These are phyloP conservation scores for Albula glossodonta DNA, from an alignment of 2,113 vertebrate species.

Conservation along the genomic window DNA sequence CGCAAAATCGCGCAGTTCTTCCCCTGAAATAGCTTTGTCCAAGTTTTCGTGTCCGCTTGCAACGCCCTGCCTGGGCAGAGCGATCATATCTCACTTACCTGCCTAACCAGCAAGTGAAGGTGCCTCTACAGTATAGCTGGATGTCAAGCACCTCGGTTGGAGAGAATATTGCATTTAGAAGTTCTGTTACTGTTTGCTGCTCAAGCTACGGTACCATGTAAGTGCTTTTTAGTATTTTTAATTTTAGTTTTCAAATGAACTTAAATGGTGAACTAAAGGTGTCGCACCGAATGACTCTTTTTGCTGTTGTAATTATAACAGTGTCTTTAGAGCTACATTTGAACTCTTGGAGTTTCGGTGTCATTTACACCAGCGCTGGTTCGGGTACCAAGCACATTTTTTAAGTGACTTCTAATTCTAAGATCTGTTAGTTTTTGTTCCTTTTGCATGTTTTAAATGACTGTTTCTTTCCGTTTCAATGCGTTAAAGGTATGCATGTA, in stretches of 20 bases:
- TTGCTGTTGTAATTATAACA: too few relatives aligned
- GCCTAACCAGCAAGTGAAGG: not conserved
- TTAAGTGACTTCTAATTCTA: too few relatives aligned
- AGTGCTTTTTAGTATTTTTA: not conserved
- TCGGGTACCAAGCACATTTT: too few relatives aligned
- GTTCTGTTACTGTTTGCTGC: not conserved
- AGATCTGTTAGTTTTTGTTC: too few relatives aligned
- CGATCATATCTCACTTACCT: not conserved
- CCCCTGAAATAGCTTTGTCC: not conserved
- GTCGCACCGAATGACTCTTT: too few relatives aligned
- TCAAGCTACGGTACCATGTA: not conserved
- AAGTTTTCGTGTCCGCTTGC: not conserved
- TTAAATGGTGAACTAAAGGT: too few relatives aligned
- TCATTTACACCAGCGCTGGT: too few relatives aligned
- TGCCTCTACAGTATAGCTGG: not conserved
- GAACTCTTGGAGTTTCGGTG: too few relatives aligned
- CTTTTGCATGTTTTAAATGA: too few relatives aligned
- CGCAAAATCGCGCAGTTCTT: not conserved
- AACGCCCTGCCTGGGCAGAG: slow-evolving; percentile 6
- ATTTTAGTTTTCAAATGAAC: not conserved
- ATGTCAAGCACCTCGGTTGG: not conserved
- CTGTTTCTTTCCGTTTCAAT: too few relatives aligned
- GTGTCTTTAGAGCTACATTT: too few relatives aligned
- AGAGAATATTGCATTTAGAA: not conserved
- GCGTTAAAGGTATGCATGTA: too few relatives aligned